Evolutionary conservation across 2,888 invertebrate species (phyloP).

Genomic region (Orthosia gracilis): DNA sequence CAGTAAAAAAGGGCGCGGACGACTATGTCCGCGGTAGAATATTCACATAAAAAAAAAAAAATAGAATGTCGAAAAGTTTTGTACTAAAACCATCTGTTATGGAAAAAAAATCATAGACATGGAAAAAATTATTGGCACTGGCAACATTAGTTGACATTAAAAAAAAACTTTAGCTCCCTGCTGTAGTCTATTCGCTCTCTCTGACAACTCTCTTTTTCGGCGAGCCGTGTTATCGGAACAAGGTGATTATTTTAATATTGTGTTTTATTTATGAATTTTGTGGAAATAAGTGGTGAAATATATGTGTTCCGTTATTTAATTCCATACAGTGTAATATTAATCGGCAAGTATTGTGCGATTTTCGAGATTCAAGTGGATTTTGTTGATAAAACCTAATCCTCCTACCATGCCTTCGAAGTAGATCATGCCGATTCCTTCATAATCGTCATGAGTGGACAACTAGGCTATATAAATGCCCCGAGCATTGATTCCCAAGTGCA

Average conservation of each 20-base stretch:
- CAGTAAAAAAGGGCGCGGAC: too few relatives aligned
- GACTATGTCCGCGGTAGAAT: too few relatives aligned
- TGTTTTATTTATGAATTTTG: constrained; percentile 20
- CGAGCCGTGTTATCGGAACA: constrained; percentile 78
- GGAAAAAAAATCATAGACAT: too few relatives aligned
- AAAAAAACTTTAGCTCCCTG: background rate
- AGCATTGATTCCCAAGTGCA: constrained; percentile 80
- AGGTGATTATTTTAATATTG: constrained; percentile 74
- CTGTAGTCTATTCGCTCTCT: constrained; percentile 10
- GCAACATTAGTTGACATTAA: constrained; percentile 21
- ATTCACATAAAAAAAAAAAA: too few relatives aligned
- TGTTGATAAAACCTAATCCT: constrained; percentile 69
- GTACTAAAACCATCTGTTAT: too few relatives aligned
- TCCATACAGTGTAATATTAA: background rate
- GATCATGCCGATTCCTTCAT: constrained; percentile 76
- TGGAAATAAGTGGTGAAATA: constrained; percentile 61
- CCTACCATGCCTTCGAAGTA: constrained; percentile 75
- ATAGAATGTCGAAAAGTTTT: too few relatives aligned
- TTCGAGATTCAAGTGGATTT: constrained; percentile 76
- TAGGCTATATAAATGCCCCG: constrained; percentile 81
- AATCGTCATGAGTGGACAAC: constrained; percentile 77
- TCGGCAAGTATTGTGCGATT: constrained; percentile 35
- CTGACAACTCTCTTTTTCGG: constrained; percentile 70
- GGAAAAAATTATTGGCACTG: background rate
- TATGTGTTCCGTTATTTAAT: constrained; percentile 8